Percentiles rank a stretch among this genome's conserved stretches.
These are phyloP conservation scores for Thaleichthys pacificus DNA, from an alignment of 2,797 vertebrate species.

Conservation along the genomic window DNA sequence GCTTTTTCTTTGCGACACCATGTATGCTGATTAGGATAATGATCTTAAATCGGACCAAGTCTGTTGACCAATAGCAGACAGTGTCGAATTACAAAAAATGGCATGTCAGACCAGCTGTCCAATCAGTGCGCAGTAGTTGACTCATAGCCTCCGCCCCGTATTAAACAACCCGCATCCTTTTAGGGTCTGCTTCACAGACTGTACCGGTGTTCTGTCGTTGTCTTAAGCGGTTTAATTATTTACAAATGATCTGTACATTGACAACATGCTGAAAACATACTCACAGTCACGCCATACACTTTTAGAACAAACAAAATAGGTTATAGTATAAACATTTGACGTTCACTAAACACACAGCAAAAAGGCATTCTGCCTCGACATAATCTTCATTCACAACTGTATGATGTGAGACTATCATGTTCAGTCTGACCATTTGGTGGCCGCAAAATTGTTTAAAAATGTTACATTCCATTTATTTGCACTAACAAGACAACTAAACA, in stretches of 20 bases:
- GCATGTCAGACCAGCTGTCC: conserved; percentile 69
- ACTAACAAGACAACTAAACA: not conserved
- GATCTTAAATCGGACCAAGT: conserved; percentile 77
- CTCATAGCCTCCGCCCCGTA: conserved; percentile 58
- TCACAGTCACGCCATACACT: too few relatives aligned
- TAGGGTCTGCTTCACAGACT: not conserved
- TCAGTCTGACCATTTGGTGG: not conserved
- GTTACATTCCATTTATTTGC: not conserved
- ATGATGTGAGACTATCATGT: too few relatives aligned
- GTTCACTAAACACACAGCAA: too few relatives aligned
- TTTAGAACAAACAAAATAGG: too few relatives aligned
- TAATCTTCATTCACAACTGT: too few relatives aligned
- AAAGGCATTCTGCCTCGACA: too few relatives aligned
- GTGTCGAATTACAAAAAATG: conserved; percentile 29
- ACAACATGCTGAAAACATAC: not conserved
- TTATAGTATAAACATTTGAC: too few relatives aligned
- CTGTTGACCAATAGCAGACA: conserved; percentile 63
- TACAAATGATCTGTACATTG: not conserved
- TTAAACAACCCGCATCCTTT: conserved; percentile 38
- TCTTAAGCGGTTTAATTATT: conserved; percentile 21
- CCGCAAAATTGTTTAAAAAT: not conserved
- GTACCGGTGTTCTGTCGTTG: too few relatives aligned
- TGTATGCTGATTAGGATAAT: conserved; percentile 74
- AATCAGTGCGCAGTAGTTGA: conserved; percentile 58
- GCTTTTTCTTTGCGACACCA: conserved; percentile 44